A percentile compares a stretch with the other conserved stretches of the same genome.
Conservation (phyloP, 92 coral and sea anemone genomes). For the Galaxea fascicularis region DNA sequence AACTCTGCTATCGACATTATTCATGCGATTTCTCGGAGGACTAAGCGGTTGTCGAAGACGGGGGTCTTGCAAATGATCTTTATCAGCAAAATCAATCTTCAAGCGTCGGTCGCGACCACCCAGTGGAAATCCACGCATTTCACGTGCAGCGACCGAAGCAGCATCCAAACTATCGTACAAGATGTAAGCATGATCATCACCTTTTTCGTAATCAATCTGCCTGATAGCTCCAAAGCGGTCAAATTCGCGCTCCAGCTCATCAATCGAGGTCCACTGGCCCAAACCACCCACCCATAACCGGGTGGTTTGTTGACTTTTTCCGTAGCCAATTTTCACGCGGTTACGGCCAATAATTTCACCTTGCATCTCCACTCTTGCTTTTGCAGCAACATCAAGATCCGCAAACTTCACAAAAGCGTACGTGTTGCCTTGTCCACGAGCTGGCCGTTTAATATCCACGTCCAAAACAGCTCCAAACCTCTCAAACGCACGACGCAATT, state of each 20-base stretch:
- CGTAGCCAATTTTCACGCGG: conserved; percentile 99
- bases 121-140: conserved; percentile 99
- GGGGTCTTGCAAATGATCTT: conserved; percentile 95
- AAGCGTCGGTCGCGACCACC: conserved; percentile 93
- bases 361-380: conserved; percentile 95
- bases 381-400: conserved; percentile 99
- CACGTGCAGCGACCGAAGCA: conserved; percentile 99
- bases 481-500: conserved; percentile 96
- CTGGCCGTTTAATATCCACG: conserved; percentile 99
- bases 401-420: conserved; percentile 99
- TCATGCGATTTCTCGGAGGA: conserved; percentile 84
- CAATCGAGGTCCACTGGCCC: conserved; percentile 96
- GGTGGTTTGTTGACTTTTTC: conserved; percentile 99
- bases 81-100: conserved; percentile 98
- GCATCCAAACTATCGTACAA: conserved; percentile 99
- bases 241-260: conserved; percentile 97
- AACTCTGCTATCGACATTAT: conserved; percentile 68
- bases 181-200: conserved; percentile 98
- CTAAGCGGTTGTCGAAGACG: conserved; percentile 76
- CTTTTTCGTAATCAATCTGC: conserved; percentile 94
- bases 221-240: conserved; percentile 99
- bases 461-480: conserved; percentile 97
- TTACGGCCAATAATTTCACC: conserved; percentile 94
- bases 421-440: conserved; percentile 99
- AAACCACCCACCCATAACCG: conserved; percentile 99